Base-by-base conservation (phyloP, 2,113 vertebrate species). In the Centropristis striata region DNA sequence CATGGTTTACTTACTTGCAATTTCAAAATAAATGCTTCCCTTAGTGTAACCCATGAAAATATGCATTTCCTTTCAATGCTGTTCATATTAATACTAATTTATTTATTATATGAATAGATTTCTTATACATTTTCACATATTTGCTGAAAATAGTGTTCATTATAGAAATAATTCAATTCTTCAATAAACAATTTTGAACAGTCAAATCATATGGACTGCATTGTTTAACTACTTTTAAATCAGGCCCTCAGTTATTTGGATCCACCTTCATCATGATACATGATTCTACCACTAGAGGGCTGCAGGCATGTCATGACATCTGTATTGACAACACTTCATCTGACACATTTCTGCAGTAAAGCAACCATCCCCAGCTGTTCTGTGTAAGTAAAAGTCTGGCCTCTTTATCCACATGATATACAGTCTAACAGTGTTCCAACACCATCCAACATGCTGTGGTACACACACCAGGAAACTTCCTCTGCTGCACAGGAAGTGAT, bases 261-360 rank as follows among this genome's bases (percentile, higher is more conserved):
- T 27, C 15, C 8, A 28, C 8, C 15, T 21, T 55, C 13, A 39
- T 39, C 16, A 46, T 1, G 8, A 42, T 71, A 54, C 44, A 59
- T 1, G 4, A 53, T 21, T 65, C 41, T 18, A 37, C 80, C 83
- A 83, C 72, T 20, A 74, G 86, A 86, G 60, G 80, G 72, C 83
- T 73, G 64, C 21, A 10, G n/a, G 50, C 28, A 39, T 50, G 57
- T 63, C 10, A 25, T 59, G 10, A 66, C 21, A 65, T 46, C 13
- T 61, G 12, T n/a, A 51, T 11, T 27, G 16, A 49, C 36, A 78
- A 49, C 21, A 47, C 23, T 42, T 64, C 32, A 66, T 44, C n/a
- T 74, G 44, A 60, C 20, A 49, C 41, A 54, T 51, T 27, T 39
- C 9, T 55, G 39, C 16, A 65, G 8, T n/a, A 27, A 1, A 32